phyloP scores from a whole-genome alignment of 2,113 vertebrate species.

The Muntiacus muntjak region DNA sequence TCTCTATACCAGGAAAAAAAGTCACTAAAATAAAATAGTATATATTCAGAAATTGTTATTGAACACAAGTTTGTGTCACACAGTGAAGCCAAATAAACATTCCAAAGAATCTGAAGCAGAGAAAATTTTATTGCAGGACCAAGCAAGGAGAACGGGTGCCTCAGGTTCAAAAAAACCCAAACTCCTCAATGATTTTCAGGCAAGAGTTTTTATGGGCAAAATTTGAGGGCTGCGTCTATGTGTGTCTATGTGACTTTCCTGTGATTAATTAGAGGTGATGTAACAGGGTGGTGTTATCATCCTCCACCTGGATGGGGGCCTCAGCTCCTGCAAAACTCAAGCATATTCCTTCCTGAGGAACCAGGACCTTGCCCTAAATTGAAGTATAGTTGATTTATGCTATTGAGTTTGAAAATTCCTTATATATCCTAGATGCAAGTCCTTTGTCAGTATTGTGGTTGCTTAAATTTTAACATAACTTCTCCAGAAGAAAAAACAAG shows the following conservation, averaged over 20 bases:
- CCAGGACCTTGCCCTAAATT: not conserved
- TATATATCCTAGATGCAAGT: not conserved
- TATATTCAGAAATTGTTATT: not conserved
- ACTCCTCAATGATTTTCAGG: not conserved
- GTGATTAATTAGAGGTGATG: not conserved
- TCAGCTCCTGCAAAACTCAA: not conserved
- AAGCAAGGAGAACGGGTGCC: not conserved
- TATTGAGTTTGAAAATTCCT: not conserved
- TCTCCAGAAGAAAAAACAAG: constrained; percentile 18
- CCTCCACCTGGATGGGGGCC: not conserved
- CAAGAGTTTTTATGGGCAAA: not conserved
- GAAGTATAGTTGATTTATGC: not conserved
- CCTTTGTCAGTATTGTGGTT: not conserved
- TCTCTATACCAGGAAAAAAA: not conserved
- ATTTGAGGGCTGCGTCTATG: not conserved
- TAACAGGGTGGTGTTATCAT: not conserved
- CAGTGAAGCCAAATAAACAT: not conserved
- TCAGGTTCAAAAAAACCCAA: not conserved
- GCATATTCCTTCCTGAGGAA: not conserved
- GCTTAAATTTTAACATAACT: constrained; percentile 42
- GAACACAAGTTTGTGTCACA: not conserved
- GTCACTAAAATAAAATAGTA: not conserved
- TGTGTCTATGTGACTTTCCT: not conserved
- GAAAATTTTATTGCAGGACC: not conserved
- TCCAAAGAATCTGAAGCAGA: not conserved